phyloP scores from a whole-genome alignment of 2,113 vertebrate species.

The Salvelinus fontinalis region DNA sequence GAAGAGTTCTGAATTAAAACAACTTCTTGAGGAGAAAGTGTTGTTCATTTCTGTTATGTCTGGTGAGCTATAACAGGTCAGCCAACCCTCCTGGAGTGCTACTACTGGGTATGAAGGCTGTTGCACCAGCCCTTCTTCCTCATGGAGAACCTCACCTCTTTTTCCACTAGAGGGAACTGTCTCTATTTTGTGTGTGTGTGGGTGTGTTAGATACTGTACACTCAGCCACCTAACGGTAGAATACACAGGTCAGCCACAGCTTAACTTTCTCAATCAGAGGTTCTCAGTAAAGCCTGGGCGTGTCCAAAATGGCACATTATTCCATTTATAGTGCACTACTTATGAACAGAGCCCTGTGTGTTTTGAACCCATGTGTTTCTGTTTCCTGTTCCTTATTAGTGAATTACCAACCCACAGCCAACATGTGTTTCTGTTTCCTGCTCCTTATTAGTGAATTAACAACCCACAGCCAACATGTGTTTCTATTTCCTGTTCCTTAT shows the following conservation, averaged over 20 bases:
- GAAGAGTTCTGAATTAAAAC: background rate
- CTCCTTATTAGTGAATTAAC: conserved; percentile 13
- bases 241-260: background rate
- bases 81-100: too few relatives aligned
- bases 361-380: background rate
- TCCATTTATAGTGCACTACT: too few relatives aligned
- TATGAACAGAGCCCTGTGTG: background rate
- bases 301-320: too few relatives aligned
- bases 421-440: conserved; percentile 48
- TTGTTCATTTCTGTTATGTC: background rate
- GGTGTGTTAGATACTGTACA: background rate
- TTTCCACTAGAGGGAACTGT: conserved; percentile 48
- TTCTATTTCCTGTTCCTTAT: conserved; percentile 11
- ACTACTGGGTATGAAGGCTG: too few relatives aligned
- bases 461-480: background rate
- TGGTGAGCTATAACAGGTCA: too few relatives aligned
- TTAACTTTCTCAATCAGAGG: background rate
- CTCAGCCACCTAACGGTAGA: background rate
- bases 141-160: background rate
- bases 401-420: conserved; percentile 22
- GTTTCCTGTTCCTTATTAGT: conserved; percentile 16
- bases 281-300: background rate
- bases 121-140: background rate
- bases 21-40: background rate
- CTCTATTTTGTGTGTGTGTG: background rate